A percentile compares a stretch with the other conserved stretches of the same genome.
Conservation (phyloP, 35 echinoderm and acorn worm genomes). For the Holothuria glaberrima region DNA sequence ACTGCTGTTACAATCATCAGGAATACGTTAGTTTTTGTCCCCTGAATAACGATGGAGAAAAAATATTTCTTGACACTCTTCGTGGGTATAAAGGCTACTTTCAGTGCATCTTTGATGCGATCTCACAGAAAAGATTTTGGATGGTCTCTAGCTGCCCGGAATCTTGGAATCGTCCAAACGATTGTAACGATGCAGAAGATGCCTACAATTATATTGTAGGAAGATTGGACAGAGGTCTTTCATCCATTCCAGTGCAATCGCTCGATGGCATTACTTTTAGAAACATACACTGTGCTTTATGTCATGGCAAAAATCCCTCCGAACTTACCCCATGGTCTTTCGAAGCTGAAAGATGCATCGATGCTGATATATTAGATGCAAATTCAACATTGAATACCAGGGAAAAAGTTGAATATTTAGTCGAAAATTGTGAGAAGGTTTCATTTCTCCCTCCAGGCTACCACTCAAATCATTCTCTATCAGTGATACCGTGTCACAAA, state of each 20-base stretch:
- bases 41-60: not conserved
- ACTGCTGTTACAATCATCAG: conserved; percentile 15
- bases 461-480: not conserved
- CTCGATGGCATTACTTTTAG: conserved; percentile 27
- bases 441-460: not conserved
- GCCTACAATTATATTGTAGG: too few species aligned
- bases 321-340: conserved; percentile 4
- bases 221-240: not conserved
- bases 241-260: conserved; percentile 2
- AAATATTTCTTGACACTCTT: too few species aligned
- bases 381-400: not conserved
- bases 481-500: conserved; percentile 12
- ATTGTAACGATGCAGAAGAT: too few species aligned
- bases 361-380: not conserved
- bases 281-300: conserved; percentile 34
- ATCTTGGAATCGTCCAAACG: too few species aligned
- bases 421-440: not conserved
- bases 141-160: too few species aligned
- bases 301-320: not conserved
- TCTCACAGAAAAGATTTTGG: too few species aligned
- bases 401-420: not conserved
- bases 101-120: too few species aligned
- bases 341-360: not conserved
- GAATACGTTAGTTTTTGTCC: not conserved
- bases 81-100: too few species aligned